Conservation (phyloP, 2,797 vertebrate species). For the Cossypha caffra region DNA sequence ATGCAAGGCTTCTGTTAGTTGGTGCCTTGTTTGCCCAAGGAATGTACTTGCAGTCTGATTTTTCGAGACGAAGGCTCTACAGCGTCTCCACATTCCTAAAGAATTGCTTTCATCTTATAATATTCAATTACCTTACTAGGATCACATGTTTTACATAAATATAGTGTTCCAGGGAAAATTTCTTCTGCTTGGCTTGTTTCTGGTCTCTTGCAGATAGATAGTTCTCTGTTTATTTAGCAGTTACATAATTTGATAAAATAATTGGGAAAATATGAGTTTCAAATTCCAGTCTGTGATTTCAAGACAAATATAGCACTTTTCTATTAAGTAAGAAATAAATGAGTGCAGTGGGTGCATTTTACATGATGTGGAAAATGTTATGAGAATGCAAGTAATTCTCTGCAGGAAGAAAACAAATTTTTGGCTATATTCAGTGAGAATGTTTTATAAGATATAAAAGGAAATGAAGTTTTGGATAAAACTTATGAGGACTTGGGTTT, state of each 20-base stretch:
- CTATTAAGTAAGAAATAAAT: neutral
- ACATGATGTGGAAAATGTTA: neutral
- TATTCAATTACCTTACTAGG: neutral
- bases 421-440: neutral
- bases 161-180: neutral
- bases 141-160: neutral
- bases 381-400: neutral
- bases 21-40: neutral
- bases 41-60: neutral
- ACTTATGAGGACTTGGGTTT: neutral
- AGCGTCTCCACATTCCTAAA: neutral
- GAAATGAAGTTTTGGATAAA: neutral
- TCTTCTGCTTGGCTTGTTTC: neutral
- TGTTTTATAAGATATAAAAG: neutral
- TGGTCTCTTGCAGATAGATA: neutral
- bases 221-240: neutral
- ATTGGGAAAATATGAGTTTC: neutral
- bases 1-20: neutral
- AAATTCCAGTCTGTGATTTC: neutral
- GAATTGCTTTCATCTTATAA: neutral
- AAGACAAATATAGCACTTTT: neutral
- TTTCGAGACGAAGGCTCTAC: neutral
- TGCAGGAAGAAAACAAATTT: neutral
- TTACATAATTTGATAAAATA: conserved; percentile 6
- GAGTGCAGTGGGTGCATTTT: neutral